Evolutionary conservation across 2,888 invertebrate species (phyloP), one percentile per base, ranked within the genome.

Genomic region (Aradus depressus): DNA sequence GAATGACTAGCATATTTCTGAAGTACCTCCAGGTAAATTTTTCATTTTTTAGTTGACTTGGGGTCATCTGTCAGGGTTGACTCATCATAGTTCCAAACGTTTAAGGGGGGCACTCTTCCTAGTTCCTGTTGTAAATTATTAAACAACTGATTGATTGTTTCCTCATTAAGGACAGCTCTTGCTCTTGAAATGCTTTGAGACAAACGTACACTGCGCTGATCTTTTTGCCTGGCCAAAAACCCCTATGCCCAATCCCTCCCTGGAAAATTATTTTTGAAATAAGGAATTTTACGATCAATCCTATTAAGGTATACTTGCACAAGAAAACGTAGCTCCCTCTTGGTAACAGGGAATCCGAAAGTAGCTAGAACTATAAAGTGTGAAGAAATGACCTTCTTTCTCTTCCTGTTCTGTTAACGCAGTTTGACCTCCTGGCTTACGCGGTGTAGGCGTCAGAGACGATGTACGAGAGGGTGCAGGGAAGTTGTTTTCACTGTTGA

Each of bases 71-170:
- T 32, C 12, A 53, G 50, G 23, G 51, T 56, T 3, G 56, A 50
- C 52, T 66, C 65, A 43, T 65, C 66, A 56, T 63, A 68, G 39
- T 65, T 66, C 45, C 60, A 60, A 19, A 63, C 59, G 44, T 64
- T 61, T 28, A 51, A 39, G 10, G 54, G 48, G 18, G 58, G 58
- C 14, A 60, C 58, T 32, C 54, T 57, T 28, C 52, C 52, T 23
- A 58, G 21, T 26, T 51, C 50, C 22, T 52, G 32, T 19, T 42
- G 43, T 14, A 60, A 39, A 47, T 60, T 53, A 21, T 60, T 51
- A 52, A 59, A 53, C 44, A 58, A 62, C 14, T 50, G 49, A 34
- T 54, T 53, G 5, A 62, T 38, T 12, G 44, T 39, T 42, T 60
- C 50, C 26, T 31, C 49, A 44, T 45, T 49, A 14, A 60, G 50